Evolutionary conservation across 2,113 vertebrate species (phyloP), one percentile per base, ranked within the genome.

Genomic region (Pseudorectes ferrugineus): DNA sequence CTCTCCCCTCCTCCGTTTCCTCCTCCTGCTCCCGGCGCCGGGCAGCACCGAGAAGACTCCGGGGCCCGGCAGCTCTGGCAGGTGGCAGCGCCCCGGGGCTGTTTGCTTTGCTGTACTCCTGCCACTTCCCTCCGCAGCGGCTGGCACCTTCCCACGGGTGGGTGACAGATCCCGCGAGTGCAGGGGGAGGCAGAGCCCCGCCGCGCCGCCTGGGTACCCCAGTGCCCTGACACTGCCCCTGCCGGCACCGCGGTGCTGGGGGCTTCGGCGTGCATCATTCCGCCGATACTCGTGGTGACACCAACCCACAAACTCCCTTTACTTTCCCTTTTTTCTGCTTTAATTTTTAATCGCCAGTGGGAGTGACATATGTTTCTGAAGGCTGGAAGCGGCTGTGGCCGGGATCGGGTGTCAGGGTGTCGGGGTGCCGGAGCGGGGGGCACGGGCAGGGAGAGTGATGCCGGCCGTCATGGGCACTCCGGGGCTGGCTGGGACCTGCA

Each of bases 341-440:
- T 93, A 96, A 96, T 96, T 96, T 96, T 97, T 96, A 97, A 96
- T 95, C 6, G 25, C 75, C 72, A 3, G 4, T 51, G 85, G 89
- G 88, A 88, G 75, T 13, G 17, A 95, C 95, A 90, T 91, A 49
- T 88, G 95, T 96, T 91, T 94, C 81, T 88, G 68, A 81, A 51
- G 81, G 92, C 92, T 95, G 95, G 75, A 68, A 89, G 86, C 49
- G 46, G 63, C 65, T 16, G 45, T 28, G 12, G 77, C 35, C 2
- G 4, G 90, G 75, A 96, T 97, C 95, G 73, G 71, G 51, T 97
- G 94, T 97, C 96, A 86, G 90, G 83, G 89, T 85, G 88, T 5
- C 19, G 48, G 78, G 87, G 78, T 83, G 87, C 48, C 5, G 5
- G 55, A 55, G 78, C 4, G 0, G 40, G 78, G 75, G 84, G 43